Evolutionary conservation across 2,113 vertebrate species (phyloP).

Genomic region (Terrapene triunguis): DNA sequence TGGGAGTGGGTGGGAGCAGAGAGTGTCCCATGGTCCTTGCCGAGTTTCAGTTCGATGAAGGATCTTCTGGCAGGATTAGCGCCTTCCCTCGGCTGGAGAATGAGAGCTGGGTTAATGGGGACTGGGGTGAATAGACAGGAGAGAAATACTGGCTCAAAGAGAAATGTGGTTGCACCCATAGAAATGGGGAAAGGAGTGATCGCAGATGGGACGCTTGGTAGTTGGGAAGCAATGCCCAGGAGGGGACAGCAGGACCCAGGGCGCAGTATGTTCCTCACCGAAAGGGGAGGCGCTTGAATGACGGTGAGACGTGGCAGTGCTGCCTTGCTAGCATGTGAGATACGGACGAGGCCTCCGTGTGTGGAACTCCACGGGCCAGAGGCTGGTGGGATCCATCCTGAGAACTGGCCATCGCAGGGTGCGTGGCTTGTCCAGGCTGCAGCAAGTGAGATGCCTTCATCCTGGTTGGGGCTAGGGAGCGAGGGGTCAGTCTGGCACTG

Average conservation of each 20-base stretch:
- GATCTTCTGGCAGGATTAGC: background rate
- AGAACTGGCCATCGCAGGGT: background rate
- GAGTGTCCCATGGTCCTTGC: background rate
- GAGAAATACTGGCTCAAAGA: background rate
- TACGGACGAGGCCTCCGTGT: background rate
- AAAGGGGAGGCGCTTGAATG: no score
- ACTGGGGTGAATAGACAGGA: background rate
- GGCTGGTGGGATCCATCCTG: background rate
- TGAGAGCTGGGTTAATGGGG: background rate
- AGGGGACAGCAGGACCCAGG: no score
- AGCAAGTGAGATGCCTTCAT: background rate
- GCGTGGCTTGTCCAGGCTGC: no score
- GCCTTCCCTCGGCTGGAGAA: background rate
- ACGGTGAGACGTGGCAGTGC: background rate
- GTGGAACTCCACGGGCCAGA: no score
- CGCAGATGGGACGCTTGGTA: background rate
- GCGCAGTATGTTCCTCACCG: no score
- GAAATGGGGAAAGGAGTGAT: background rate
- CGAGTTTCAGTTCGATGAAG: background rate
- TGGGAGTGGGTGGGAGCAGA: background rate
- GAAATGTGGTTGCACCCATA: background rate
- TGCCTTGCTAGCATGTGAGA: background rate
- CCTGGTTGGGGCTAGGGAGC: background rate
- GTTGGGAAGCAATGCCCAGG: background rate
- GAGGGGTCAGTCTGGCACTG: background rate